Evolutionary conservation across 2,888 invertebrate species (phyloP), one percentile per base, ranked within the genome.

Genomic region (Polyploca ridens): DNA sequence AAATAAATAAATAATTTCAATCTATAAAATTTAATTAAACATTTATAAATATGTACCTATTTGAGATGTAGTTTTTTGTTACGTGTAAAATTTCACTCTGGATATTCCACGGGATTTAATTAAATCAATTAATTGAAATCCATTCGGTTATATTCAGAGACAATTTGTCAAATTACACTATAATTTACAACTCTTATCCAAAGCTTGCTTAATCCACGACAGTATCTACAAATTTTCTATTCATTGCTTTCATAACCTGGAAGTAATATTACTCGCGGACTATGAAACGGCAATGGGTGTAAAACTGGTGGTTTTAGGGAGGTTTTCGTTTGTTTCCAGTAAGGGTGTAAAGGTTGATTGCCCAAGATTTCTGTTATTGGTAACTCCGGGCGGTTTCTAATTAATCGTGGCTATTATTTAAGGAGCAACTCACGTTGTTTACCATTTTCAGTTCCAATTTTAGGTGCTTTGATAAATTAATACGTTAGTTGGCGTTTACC

Each of bases 351-450:
- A 41, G 61, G 61, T 61, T 61, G 62, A 49, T 63, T 65, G 33
- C 44, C 60, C 63, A 68, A 71, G 67, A 72, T 73, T 77, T 76
- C 70, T 71, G 73, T 72, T 71, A 72, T 74, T 77, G 73, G 71
- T 71, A 69, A 76, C 74, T 73, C 71, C 67, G 69, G 65, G 71
- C 66, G 59, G 66, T 27, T 62, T 58, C 69, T 76, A 77, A 79
- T 77, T 72, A 78, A 78, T 78, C 72, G 72, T 66, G 19, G 71
- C 78, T 66, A 78, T 78, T 75, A 77, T 73, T 76, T 79, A 73
- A 71, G 73, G 72, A 67, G 69, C 63, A 64, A 67, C 70, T 73
- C 72, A 69, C 72, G 74, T 71, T 73, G 71, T 62, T 71, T 61
- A 73, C 66, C 69, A 64, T 75, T 74, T 72, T 71, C 76, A 69